Evolutionary conservation across 2,888 invertebrate genomes (phyloP).

Genomic region (Nematopogon swammerdamellus): DNA sequence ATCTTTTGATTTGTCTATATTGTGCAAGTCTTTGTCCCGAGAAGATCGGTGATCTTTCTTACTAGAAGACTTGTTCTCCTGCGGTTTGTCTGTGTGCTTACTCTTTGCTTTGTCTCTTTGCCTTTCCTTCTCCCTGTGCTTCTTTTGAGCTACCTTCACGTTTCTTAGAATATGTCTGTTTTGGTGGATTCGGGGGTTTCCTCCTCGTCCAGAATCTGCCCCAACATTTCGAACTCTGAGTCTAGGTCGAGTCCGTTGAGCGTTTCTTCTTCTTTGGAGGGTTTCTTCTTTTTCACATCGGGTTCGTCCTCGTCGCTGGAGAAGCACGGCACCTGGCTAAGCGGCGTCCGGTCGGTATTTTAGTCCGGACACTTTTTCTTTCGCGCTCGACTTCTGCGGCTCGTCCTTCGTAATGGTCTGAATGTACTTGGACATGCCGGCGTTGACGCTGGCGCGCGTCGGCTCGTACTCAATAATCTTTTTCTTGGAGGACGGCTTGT

Average conservation of each 20-base stretch:
- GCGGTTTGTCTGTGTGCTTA: constrained; percentile 16
- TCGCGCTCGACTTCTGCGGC: neutral
- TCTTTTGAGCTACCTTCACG: too few relatives aligned
- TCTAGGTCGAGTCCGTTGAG: constrained; percentile 43
- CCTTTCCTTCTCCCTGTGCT: constrained; percentile 2
- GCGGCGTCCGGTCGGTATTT: constrained; percentile 48
- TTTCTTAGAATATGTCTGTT: constrained; percentile 8
- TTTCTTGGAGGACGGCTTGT: neutral
- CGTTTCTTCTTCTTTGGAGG: constrained; percentile 23
- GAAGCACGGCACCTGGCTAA: constrained; percentile 40
- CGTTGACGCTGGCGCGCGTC: neutral
- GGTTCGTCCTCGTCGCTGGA: constrained; percentile 53
- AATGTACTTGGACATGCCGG: neutral
- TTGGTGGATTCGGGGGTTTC: constrained; percentile 15
- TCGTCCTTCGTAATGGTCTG: neutral
- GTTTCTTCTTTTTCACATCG: constrained; percentile 31
- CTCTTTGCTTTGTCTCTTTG: constrained; percentile 1
- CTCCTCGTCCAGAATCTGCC: constrained; percentile 49
- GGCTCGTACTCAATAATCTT: constrained; percentile 2
- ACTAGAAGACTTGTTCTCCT: constrained; percentile 13
- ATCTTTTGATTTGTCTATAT: constrained; percentile 16
- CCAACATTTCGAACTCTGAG: constrained; percentile 49
- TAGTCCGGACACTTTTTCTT: constrained; percentile 1
- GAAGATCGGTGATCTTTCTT: constrained; percentile 4
- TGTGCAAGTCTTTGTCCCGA: constrained; percentile 12